Conservation (phyloP, 2,888 invertebrate genomes). For the Athalia rosae region DNA sequence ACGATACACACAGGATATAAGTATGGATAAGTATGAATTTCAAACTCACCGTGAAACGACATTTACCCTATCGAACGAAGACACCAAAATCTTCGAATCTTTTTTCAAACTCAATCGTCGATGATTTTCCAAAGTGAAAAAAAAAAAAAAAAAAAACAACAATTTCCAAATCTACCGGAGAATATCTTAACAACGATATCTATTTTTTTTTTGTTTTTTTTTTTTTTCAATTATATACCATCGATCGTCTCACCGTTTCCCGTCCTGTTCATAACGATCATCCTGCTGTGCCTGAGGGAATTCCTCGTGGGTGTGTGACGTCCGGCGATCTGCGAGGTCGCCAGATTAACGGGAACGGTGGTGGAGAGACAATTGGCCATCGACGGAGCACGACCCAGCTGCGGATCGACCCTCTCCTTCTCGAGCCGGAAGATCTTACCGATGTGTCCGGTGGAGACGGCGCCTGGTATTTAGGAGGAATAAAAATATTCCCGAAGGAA, state of each 20-base stretch:
- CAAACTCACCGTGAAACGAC: too few species aligned
- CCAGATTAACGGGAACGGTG: constrained; percentile 82
- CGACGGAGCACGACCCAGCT: constrained; percentile 72
- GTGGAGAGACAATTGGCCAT: constrained; percentile 77
- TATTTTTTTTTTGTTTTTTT: too few species aligned
- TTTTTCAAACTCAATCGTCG: too few species aligned
- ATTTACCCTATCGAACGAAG: too few species aligned
- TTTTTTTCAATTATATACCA: not conserved
- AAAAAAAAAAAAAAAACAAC: too few species aligned
- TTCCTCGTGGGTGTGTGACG: constrained; percentile 82
- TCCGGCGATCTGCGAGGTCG: constrained; percentile 78
- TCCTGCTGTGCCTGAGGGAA: constrained; percentile 82
- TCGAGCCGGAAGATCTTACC: constrained; percentile 61
- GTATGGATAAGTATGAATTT: too few species aligned
- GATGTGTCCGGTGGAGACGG: constrained; percentile 66
- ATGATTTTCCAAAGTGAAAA: too few species aligned
- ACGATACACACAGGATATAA: too few species aligned
- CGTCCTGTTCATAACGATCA: constrained; percentile 80
- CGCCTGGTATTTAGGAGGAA: constrained; percentile 55
- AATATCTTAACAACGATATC: too few species aligned
- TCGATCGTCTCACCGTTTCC: constrained; percentile 74
- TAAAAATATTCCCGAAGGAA: not conserved
- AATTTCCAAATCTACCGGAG: too few species aligned
- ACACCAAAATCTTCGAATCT: too few species aligned
- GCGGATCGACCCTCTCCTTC: constrained; percentile 58